Base-by-base conservation (phyloP, 2,888 invertebrate species). In the Cabera pusaria region DNA sequence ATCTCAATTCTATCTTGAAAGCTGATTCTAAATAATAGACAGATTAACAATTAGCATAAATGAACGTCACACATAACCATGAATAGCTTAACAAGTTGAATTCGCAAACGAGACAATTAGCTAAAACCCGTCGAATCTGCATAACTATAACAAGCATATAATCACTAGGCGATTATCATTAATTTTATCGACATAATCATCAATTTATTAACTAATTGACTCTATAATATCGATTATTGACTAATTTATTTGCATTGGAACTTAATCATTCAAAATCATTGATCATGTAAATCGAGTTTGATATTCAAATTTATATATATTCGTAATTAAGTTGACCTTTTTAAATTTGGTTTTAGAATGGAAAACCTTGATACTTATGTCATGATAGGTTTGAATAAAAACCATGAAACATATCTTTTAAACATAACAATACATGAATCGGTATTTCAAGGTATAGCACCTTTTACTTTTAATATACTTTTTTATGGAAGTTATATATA, bases 111-210 rank as follows among this genome's bases (percentile, higher is more conserved):
- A 14, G 28, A 32, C 23, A 43, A 41, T 37, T 32, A 45, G 27
- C 33, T 18, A 36, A 28, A 36, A 29, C 39, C 25, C 2, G 14
- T 17, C 9, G 16, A 41, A 33, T 26, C 6, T 4, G 26, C 25
- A 19, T 25, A 42, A 31, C 12, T 11, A 28, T 7, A 40, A 34
- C 26, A 37, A 22, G 24, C 12, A 7, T 9, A 17, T 33, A 41
- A 34, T 20, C 31, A 38, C 25, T 32, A 20, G 8, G 18, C 28
- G 16, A 24, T 23, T 29, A 36, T 22, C 32, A 51, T 45, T 26
- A 46, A 46, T 44, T 44, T 37, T 40, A 32, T 31, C 22, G 49
- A 42, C 46, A 49, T 47, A 52, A 52, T 49, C 52, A 49, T 45
- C 42, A 43, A 49, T 52, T 49, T 52, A 49, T 47, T 47, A 43